phyloP scores from a whole-genome alignment of 2,888 invertebrate species.

The Lagria hirta region DNA sequence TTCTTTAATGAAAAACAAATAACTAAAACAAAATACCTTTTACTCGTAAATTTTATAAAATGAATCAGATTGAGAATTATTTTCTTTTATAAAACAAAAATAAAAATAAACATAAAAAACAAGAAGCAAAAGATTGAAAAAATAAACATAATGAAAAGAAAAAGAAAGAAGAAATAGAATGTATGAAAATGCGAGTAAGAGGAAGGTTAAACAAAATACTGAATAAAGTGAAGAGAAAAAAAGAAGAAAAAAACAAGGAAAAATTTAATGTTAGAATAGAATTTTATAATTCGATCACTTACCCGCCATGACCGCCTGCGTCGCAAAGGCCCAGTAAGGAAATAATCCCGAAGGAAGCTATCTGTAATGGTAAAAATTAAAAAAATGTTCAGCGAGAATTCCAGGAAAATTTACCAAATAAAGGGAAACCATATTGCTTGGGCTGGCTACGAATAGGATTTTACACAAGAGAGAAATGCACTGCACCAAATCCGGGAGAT shows the following conservation, averaged over 20 bases:
- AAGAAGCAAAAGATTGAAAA: no score
- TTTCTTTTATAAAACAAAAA: no score
- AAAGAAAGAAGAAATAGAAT: no score
- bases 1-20: no score
- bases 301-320: slow-evolving; percentile 55
- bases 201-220: no score
- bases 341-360: slow-evolving; percentile 47
- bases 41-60: no score
- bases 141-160: no score
- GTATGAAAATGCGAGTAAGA: no score
- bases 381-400: neutral
- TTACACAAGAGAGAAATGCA: slow-evolving; percentile 36
- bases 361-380: no score
- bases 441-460: slow-evolving; percentile 36
- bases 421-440: slow-evolving; percentile 39
- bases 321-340: slow-evolving; percentile 52
- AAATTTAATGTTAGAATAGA: slow-evolving; percentile 2
- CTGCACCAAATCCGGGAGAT: slow-evolving; percentile 44
- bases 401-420: slow-evolving; percentile 34
- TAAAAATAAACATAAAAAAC: no score
- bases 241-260: neutral
- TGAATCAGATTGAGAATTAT: no score
- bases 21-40: no score
- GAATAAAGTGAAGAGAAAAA: slow-evolving; percentile 1
- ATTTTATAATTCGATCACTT: slow-evolving; percentile 22